Percentiles rank a stretch among this genome's conserved stretches.
Conservation (phyloP, 2,797 vertebrate genomes). For the Pangasius macronema region DNA sequence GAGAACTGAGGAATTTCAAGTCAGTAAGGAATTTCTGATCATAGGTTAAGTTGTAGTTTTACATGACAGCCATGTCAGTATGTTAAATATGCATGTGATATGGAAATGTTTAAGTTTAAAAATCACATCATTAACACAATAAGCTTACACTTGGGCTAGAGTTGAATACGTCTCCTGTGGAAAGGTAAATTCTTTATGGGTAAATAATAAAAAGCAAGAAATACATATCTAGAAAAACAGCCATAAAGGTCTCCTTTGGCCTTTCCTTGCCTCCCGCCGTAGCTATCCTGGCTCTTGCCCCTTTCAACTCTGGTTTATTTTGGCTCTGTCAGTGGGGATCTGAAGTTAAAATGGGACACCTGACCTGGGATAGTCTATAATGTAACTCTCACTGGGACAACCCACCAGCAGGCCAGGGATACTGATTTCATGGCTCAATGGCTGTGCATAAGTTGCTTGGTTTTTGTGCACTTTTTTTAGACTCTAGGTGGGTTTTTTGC, state of each 20-base stretch:
- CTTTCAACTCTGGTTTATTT: conserved; percentile 57
- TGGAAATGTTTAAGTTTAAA: background rate
- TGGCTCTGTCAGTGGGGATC: conserved; percentile 54
- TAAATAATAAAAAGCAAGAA: conserved; percentile 61
- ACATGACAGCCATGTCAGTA: background rate
- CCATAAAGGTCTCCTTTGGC: conserved; percentile 52
- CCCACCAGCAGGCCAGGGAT: conserved; percentile 42
- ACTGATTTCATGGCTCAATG: conserved; percentile 47
- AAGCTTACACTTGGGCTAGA: conserved; percentile 47
- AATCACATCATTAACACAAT: conserved; percentile 44
- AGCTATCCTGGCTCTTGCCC: conserved; percentile 47
- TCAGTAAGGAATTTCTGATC: background rate
- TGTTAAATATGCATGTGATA: background rate
- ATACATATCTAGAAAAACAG: conserved; percentile 57
- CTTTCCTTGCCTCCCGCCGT: conserved; percentile 53
- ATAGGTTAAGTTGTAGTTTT: background rate
- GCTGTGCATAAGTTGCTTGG: background rate
- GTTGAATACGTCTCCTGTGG: conserved; percentile 52
- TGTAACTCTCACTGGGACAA: conserved; percentile 51
- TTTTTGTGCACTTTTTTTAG: background rate
- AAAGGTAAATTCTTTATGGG: conserved; percentile 49
- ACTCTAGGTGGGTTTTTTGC: background rate
- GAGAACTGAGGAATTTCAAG: background rate
- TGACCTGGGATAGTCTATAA: conserved; percentile 60
- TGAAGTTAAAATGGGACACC: conserved; percentile 61